Conservation (phyloP, 2,113 vertebrate species). For the Chionis minor region DNA sequence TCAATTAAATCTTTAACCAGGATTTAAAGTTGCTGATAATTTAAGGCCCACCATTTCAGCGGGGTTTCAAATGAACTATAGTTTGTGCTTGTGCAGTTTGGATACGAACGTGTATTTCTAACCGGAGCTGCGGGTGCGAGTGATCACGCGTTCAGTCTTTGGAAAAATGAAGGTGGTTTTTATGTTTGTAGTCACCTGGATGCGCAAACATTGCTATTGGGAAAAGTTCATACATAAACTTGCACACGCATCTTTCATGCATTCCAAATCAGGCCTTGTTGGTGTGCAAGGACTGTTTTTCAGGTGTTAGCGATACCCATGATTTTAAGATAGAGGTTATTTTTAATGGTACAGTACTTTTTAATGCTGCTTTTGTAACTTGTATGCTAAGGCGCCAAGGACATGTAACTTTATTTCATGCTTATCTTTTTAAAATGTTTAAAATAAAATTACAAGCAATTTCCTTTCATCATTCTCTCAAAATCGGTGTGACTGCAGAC, state of each 20-base stretch:
- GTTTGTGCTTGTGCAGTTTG: background rate
- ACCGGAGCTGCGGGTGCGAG: background rate
- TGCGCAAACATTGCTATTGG: background rate
- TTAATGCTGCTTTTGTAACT: background rate
- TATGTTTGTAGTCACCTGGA: background rate
- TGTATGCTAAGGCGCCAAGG: background rate
- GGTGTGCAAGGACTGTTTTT: background rate
- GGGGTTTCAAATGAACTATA: background rate
- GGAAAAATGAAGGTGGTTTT: background rate
- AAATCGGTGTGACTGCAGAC: background rate
- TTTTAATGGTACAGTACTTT: background rate
- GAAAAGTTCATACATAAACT: background rate
- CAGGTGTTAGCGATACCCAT: background rate
- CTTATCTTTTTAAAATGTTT: background rate
- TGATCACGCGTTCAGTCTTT: background rate
- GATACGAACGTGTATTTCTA: background rate
- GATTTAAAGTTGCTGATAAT: background rate
- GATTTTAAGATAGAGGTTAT: background rate
- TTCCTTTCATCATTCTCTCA: background rate
- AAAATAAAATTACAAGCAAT: slow-evolving; percentile 30
- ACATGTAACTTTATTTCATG: background rate
- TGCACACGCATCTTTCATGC: background rate
- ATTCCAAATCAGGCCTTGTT: background rate
- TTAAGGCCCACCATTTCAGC: background rate
- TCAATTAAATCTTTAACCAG: background rate